A percentile compares a stretch with the other conserved stretches of the same genome.
Evolutionary conservation across 2,113 vertebrate genomes (phyloP).

Genomic region (Propithecus coquereli): DNA sequence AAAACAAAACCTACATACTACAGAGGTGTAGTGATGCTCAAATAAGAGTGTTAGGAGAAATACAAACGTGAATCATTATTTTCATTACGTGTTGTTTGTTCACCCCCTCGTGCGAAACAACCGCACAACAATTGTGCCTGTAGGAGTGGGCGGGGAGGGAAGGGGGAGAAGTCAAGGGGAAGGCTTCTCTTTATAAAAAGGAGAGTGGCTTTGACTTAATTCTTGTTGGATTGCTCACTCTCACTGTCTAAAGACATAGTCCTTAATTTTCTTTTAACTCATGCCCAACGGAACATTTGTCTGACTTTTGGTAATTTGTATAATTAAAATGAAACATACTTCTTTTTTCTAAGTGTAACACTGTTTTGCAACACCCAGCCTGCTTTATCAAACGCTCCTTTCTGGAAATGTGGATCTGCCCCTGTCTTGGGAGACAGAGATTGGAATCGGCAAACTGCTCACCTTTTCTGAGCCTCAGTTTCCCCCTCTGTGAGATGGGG

Average conservation of each 20-base stretch:
- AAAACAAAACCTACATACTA: neutral
- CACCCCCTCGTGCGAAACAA: neutral
- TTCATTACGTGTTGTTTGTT: neutral
- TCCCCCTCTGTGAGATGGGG: neutral
- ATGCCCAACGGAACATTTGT: conserved; percentile 45
- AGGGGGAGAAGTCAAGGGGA: neutral
- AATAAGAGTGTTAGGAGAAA: neutral
- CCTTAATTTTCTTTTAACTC: conserved; percentile 63
- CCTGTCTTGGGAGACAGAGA: neutral
- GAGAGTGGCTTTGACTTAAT: conserved; percentile 17
- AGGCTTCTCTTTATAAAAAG: neutral
- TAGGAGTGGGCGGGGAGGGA: neutral
- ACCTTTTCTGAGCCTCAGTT: neutral
- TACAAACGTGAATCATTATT: neutral
- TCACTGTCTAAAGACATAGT: conserved; percentile 44
- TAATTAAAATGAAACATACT: conserved; percentile 54
- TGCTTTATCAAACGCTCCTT: neutral
- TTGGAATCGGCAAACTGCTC: neutral
- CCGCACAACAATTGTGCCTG: neutral
- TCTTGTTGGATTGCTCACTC: conserved; percentile 39
- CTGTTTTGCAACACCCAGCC: neutral
- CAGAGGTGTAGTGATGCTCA: neutral
- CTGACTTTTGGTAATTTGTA: conserved; percentile 53
- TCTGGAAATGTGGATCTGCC: neutral
- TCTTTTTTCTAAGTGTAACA: neutral